Evolutionary conservation across 2,797 vertebrate species (phyloP), one percentile per base, ranked within the genome.

Genomic region (Liparis tanakae): DNA sequence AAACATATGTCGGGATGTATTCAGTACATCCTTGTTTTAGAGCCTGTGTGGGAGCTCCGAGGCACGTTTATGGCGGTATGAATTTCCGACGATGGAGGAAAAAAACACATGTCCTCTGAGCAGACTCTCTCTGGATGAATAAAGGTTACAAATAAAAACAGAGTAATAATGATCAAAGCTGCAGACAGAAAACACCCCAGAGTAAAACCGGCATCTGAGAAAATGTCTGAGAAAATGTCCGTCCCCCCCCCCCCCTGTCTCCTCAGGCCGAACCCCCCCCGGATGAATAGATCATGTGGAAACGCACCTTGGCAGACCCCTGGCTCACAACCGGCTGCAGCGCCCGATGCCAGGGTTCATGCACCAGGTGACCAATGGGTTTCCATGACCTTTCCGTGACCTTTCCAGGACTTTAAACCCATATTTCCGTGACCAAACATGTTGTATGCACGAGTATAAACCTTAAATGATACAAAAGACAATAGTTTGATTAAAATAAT

Each of bases 261-360:
- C 59, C 63, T 78, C 74, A 58, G 71, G 68, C 76, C 55, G n/a
- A 57, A 62, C 64, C 41, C 73, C 59, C 67, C 72, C 71, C 72
- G 56, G 54, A 90, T 89, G 78, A 92, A 91, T 92, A 90, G 92
- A 88, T 83, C 76, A 91, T 80, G 87, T 82, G 69, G 79, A 83
- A 74, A 68, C 17, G 22, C 74, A 75, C 57, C 72, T 76, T 65
- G 60, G 84, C 85, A 74, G 80, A 75, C 69, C 70, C 53, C 62
- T 73, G 76, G 67, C 59, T 74, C 30, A 2, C 39, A 51, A 18
- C 72, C 71, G 55, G 44, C 62, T 67, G 70, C 36, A 17, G 39
- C 39, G 5, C 56, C 84, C 78, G 25, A 30, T 30, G 25, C 25
- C 25, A 30, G 25, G 25, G 25, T 30, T 30, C 25, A 30, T 30